These are phyloP conservation scores for Speoplatyrhinus poulsoni DNA, from an alignment of 2,113 vertebrate genomes.

Conservation along the genomic window DNA sequence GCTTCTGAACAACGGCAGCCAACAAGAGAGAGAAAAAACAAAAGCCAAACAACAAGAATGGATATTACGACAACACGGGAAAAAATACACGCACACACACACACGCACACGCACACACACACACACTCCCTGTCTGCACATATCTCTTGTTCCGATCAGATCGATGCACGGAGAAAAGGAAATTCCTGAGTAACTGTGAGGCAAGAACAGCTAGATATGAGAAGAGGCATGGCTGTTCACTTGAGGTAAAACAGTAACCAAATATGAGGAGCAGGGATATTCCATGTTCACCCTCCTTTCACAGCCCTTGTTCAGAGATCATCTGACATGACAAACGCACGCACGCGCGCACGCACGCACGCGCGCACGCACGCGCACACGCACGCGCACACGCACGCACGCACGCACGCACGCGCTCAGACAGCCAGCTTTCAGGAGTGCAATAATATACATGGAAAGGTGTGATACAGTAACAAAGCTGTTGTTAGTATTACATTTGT, in stretches of 20 bases:
- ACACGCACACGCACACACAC: slow-evolving; percentile 48
- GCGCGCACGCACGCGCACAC: background rate
- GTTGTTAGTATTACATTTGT: background rate
- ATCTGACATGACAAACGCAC: slow-evolving; percentile 10
- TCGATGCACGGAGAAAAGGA: slow-evolving; percentile 60
- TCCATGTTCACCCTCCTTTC: slow-evolving; percentile 47
- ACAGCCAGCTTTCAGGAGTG: background rate
- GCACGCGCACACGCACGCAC: background rate
- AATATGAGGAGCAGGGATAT: slow-evolving; percentile 58
- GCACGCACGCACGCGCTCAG: background rate
- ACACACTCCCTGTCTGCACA: slow-evolving; percentile 6
- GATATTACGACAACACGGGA: too few relatives aligned
- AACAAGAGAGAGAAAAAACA: background rate
- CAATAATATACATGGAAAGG: background rate
- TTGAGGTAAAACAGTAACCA: slow-evolving; percentile 28
- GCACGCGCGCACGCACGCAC: background rate
- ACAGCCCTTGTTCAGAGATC: slow-evolving; percentile 53
- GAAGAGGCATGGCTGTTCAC: slow-evolving; percentile 39
- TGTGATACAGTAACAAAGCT: background rate
- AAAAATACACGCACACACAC: slow-evolving; percentile 38
- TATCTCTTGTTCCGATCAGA: slow-evolving; percentile 35
- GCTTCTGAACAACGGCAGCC: slow-evolving; percentile 52
- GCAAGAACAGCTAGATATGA: slow-evolving; percentile 34
- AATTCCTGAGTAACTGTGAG: slow-evolving; percentile 39
- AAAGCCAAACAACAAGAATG: slow-evolving; percentile 50